These are phyloP conservation scores for Drosophila anomalata DNA, from an alignment of 2,888 invertebrate species.

Conservation along the genomic window DNA sequence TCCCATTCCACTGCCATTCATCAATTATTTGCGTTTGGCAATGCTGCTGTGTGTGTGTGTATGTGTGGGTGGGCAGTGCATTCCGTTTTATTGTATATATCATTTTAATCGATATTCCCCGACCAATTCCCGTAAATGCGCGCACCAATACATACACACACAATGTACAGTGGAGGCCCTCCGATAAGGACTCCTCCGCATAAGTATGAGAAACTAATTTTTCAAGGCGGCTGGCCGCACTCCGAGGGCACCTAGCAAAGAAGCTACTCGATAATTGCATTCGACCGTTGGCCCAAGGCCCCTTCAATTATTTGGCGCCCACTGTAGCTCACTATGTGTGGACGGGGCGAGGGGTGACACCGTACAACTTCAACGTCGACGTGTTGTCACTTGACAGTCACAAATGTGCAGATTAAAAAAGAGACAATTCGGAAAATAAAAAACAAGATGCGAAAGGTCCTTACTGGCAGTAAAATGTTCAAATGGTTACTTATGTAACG, in stretches of 20 bases:
- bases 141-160: constrained; percentile 39
- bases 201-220: constrained; percentile 29
- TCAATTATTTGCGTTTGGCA: constrained; percentile 51
- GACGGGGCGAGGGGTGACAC: background rate
- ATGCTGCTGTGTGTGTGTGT: constrained; percentile 36
- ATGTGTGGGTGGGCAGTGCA: constrained; percentile 34
- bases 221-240: constrained; percentile 1
- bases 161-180: constrained; percentile 37
- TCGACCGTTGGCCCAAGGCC: constrained; percentile 31
- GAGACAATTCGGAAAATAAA: constrained; percentile 31
- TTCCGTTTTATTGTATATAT: constrained; percentile 56
- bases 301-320: constrained; percentile 3
- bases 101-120: constrained; percentile 83
- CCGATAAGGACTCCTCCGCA: constrained; percentile 14
- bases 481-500: too few relatives aligned
- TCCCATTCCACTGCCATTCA: constrained; percentile 26
- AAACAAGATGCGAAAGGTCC: constrained; percentile 26
- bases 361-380: constrained; percentile 2
- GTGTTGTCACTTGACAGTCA: constrained; percentile 58
- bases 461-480: constrained; percentile 7
- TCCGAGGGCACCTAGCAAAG: constrained; percentile 8
- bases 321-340: background rate
- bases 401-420: constrained; percentile 59
- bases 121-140: constrained; percentile 71
- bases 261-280: constrained; percentile 26